Percentiles rank a stretch among this genome's conserved stretches.
Evolutionary conservation across 2,797 vertebrate genomes (phyloP).

Genomic region (Masticophis lateralis): DNA sequence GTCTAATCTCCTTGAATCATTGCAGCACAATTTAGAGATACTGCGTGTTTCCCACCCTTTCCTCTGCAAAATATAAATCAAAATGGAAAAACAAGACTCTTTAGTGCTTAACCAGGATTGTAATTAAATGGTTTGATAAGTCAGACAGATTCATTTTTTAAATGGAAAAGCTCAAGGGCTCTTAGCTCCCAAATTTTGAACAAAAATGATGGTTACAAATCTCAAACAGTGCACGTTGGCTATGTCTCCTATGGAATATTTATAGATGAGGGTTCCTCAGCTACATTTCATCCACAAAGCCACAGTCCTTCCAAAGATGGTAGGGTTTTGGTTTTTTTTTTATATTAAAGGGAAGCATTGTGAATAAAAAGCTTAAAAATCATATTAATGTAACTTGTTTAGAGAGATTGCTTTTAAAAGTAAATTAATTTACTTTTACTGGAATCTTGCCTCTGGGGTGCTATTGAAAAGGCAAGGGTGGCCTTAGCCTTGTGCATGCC

Average conservation of each 20-base stretch:
- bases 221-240: not conserved
- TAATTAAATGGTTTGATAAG: not conserved
- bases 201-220: not conserved
- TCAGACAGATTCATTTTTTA: not conserved
- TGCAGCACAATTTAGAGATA: not conserved
- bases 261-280: not conserved
- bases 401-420: not conserved
- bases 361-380: not conserved
- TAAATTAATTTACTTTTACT: not conserved
- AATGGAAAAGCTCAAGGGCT: not conserved
- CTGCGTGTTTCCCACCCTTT: not conserved
- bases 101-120: not conserved
- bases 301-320: not conserved
- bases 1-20: not conserved
- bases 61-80: not conserved
- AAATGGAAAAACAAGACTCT: not conserved
- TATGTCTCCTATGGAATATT: not conserved
- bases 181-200: too few species aligned
- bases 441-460: not conserved
- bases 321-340: not conserved
- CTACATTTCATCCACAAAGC: not conserved
- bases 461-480: not conserved
- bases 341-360: not conserved
- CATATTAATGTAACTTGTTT: not conserved
- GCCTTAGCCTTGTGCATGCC: not conserved